A percentile compares a stretch with the other conserved stretches of the same genome.
Evolutionary conservation across 1,140 invertebrate genomes (phyloP).

Genomic region (Drosophila kepulauana): DNA sequence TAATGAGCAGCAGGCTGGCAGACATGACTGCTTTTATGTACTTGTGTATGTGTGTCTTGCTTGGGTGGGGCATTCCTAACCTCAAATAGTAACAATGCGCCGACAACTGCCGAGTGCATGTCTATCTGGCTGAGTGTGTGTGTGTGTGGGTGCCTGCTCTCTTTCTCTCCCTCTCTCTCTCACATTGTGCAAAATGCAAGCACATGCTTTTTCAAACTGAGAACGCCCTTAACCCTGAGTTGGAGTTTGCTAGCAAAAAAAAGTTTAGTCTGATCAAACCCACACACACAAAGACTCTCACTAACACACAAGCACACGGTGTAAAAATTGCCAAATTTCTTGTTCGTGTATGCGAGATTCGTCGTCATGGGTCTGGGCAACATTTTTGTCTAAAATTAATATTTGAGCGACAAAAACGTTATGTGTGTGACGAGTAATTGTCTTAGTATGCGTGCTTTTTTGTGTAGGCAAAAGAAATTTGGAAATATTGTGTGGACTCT

Average conservation of each 20-base stretch:
- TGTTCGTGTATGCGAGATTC: conserved; percentile 43
- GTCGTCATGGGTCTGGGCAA: conserved; percentile 57
- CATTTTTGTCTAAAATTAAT: conserved; percentile 77
- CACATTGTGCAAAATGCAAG: conserved; percentile 51
- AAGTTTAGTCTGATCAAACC: conserved; percentile 35
- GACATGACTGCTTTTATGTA: conserved; percentile 48
- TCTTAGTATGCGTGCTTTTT: conserved; percentile 23
- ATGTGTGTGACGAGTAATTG: conserved; percentile 38
- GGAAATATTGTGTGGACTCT: conserved; percentile 62
- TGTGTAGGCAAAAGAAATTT: conserved; percentile 60
- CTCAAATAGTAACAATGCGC: conserved; percentile 72
- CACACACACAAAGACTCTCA: conserved; percentile 26
- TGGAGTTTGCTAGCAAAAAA: conserved; percentile 41
- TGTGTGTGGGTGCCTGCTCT: conserved; percentile 26
- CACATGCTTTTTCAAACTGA: conserved; percentile 67
- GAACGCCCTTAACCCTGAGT: conserved; percentile 76
- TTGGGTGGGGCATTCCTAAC: conserved; percentile 83
- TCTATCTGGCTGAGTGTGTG: conserved; percentile 38
- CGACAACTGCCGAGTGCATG: conserved; percentile 50
- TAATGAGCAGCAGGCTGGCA: conserved; percentile 61
- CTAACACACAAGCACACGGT: conserved; percentile 10
- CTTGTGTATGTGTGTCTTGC: conserved; percentile 53
- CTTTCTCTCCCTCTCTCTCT: conserved; percentile 17
- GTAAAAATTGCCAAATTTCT: conserved; percentile 30
- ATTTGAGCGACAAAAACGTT: conserved; percentile 76